A percentile compares a stretch with the other conserved stretches of the same genome.
Conservation (phyloP, 92 coral and sea anemone species). For the Zoanthus gigantus region DNA sequence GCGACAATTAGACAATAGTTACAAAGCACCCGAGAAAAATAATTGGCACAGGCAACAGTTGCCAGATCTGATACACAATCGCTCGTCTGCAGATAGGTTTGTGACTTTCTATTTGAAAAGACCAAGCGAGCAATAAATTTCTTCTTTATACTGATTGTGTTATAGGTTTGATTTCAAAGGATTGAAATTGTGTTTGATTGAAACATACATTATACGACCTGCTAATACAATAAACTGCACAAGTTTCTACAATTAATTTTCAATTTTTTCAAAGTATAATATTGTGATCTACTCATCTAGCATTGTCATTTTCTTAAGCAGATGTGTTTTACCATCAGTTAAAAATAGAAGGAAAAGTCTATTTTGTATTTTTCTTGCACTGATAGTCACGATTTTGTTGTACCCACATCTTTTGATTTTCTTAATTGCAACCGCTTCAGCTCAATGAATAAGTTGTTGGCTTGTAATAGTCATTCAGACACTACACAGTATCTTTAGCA, state of each 20-base stretch:
- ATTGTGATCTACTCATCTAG: neutral
- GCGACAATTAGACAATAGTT: neutral
- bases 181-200: neutral
- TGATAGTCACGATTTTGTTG: neutral
- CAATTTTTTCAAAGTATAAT: neutral
- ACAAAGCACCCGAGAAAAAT: neutral
- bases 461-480: neutral
- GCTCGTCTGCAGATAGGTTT: neutral
- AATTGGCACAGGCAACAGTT: neutral
- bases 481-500: constrained; percentile 5
- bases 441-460: constrained; percentile 3
- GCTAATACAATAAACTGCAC: neutral
- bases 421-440: neutral
- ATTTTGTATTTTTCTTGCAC: neutral
- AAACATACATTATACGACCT: neutral
- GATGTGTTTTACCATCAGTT: neutral
- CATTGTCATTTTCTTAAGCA: neutral
- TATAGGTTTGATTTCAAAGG: neutral
- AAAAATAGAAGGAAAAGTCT: neutral
- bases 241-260: neutral
- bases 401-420: neutral
- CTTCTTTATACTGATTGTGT: neutral
- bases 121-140: neutral
- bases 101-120: neutral
- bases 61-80: neutral